Evolutionary conservation across 2,888 invertebrate genomes (phyloP), one percentile per base, ranked within the genome.

Genomic region (Sarcophaga carnaria): DNA sequence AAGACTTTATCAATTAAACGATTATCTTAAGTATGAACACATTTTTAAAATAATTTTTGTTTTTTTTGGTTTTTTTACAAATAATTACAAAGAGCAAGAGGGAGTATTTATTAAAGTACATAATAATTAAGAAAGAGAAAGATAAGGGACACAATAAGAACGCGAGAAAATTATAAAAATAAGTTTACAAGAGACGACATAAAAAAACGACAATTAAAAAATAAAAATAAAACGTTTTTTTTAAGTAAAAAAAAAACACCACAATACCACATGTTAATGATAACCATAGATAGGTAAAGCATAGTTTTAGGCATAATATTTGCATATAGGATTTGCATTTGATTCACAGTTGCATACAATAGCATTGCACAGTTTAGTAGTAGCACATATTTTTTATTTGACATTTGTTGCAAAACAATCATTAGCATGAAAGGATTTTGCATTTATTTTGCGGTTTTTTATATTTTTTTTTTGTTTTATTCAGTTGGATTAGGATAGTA

Each of bases 1-100:
- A 90, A 87, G 85, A 88, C 83, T 86, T 87, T 85, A 76, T 89
- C 88, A 80, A 89, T 71, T 74, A 88, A 83, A 47, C 37, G 75
- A 86, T 62, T 82, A 37, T 83, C 84, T 85, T 47, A n/a, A 27
- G n/a, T 71, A 70, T 77, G 62, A 74, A 47, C 37, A 66, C 20
- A 62, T 17, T 49, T 62, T 22, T 49, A 25, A n/a, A 54, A 64
- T 67, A 6, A 3, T 37, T 67, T 62, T 74, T 63, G 49, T 74
- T 27, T 59, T 79, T 72, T 27, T 37, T 37, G 2, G 37, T 10
- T 37, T 37, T 37, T 37, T 37, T 37, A 37, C 0, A 37, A 37
- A 37, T 69, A 72, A 49, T 27, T 45, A 60, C 27, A 63, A 14
- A 64, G 0, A 83, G 20, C 22, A 67, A 78, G 22, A 62, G 63